Base-by-base conservation (phyloP, 2,888 invertebrate genomes). In the Serripes groenlandicus region DNA sequence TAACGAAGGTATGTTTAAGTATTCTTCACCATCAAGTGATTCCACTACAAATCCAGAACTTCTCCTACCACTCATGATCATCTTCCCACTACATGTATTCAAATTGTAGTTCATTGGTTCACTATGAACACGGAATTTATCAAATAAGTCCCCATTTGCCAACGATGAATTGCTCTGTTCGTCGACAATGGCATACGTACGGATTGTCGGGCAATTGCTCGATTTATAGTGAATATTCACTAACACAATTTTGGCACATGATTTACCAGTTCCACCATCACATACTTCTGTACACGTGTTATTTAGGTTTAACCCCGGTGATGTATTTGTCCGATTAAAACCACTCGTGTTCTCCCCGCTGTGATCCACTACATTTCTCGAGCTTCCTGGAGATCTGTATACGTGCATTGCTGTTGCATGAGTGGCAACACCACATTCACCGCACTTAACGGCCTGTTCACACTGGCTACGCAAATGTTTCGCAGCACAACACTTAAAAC, bases 101-200 rank as follows among this genome's bases (percentile, higher is more conserved):
- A 81, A 37, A 21, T 70, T 37, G 52, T 76, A 81, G 37, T 30
- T 66, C 23, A 2, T 23, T 2, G 42, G 23, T n/a, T 30, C 42
- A 18, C 18, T 52, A 21, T 32, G 26, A 7, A 76, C 49, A 23
- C 49, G 28, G 68, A 81, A 81, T 4, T 32, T 18, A 35, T 76
- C 68, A 18, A 81, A 64, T 9, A 76, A 23, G 23, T 68, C 68
- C 26, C 71, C 30, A 26, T 68, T 62, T 15, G 72, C 72, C 4
- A 78, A 42, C 28, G 77, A 77, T 11, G 18, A 32, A 60, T 78
- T 78, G 58, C 76, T 73, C 60, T 81, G 77, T 28, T 78, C 74
- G 32, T 81, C 77, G 18, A 81, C 74, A 49, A 78, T 54, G 15
- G 74, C 74, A 37, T 77, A 70, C 5, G n/a, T 34, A 32, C 34